These are phyloP conservation scores for Alectoris magna DNA, from an alignment of 2,797 vertebrate genomes.

Conservation along the genomic window DNA sequence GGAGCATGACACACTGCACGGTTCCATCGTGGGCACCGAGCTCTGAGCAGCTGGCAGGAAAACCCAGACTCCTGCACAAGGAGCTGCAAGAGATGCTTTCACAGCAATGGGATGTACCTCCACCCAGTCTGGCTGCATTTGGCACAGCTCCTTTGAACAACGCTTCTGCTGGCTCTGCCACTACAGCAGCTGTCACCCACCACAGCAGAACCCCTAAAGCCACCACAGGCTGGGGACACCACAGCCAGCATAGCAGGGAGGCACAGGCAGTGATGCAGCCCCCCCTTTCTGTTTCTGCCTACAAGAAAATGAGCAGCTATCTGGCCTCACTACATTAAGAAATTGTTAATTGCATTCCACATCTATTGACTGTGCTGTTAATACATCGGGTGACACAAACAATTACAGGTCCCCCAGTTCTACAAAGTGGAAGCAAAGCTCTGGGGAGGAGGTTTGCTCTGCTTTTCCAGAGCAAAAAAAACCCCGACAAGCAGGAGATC, in stretches of 20 bases:
- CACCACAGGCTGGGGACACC: rapidly evolving
- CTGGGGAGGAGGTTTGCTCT: not conserved
- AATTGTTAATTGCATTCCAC: not conserved
- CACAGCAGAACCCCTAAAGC: not conserved
- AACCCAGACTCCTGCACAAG: not conserved
- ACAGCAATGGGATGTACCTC: rapidly evolving
- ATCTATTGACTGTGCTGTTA: not conserved
- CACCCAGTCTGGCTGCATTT: rapidly evolving
- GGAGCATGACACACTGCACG: not conserved
- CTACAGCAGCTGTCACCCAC: not conserved
- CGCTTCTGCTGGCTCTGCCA: not conserved
- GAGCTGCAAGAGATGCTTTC: not conserved
- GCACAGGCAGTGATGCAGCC: not conserved
- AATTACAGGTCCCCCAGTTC: not conserved
- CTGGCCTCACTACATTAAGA: not conserved
- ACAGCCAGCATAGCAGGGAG: rapidly evolving
- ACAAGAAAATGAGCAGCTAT: not conserved
- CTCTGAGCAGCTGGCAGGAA: not conserved
- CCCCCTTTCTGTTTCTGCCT: not conserved
- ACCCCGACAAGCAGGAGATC: rapidly evolving
- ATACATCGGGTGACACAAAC: not conserved
- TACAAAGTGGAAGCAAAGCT: not conserved
- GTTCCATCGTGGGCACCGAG: not conserved
- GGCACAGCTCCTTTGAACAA: rapidly evolving
- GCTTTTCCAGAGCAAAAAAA: not conserved